Evolutionary conservation across 2,888 invertebrate genomes (phyloP).

Genomic region (Caenorhabditis japonica): DNA sequence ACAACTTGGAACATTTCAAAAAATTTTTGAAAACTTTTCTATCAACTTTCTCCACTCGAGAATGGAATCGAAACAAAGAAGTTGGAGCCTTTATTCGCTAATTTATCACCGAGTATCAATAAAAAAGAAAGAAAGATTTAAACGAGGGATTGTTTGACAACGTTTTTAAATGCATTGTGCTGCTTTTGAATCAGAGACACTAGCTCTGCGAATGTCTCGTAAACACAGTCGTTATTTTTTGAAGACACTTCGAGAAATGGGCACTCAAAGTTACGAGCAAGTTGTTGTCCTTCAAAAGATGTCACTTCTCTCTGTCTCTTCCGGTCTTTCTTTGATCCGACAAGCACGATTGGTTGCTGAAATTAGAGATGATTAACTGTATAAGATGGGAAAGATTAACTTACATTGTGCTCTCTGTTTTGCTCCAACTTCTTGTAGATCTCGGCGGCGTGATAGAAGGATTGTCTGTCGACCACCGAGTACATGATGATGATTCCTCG

Average conservation of each 20-base stretch:
- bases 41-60: slow-evolving; percentile 2
- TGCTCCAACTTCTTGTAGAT: slow-evolving; percentile 41
- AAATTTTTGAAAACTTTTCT: slow-evolving; percentile 18
- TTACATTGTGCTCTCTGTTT: slow-evolving; percentile 48
- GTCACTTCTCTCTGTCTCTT: slow-evolving; percentile 48
- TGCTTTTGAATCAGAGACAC: slow-evolving; percentile 42
- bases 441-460: slow-evolving; percentile 53
- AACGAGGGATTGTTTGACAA: slow-evolving; percentile 28
- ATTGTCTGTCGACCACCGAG: slow-evolving; percentile 54
- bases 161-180: slow-evolving; percentile 23
- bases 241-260: slow-evolving; percentile 61
- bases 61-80: slow-evolving; percentile 30
- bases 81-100: slow-evolving; percentile 18
- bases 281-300: slow-evolving; percentile 53
- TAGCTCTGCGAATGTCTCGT: slow-evolving; percentile 52
- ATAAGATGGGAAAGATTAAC: neutral
- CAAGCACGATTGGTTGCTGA: slow-evolving; percentile 55
- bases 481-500: slow-evolving; percentile 59
- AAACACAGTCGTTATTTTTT: slow-evolving; percentile 58
- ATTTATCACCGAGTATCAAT: slow-evolving; percentile 19
- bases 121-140: slow-evolving; percentile 5
- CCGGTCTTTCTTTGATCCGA: slow-evolving; percentile 56
- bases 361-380: slow-evolving; percentile 3
- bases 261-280: slow-evolving; percentile 42
- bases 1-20: slow-evolving; percentile 41